These are phyloP conservation scores for Pogona vitticeps DNA, from an alignment of 2,113 vertebrate genomes.

Conservation along the genomic window DNA sequence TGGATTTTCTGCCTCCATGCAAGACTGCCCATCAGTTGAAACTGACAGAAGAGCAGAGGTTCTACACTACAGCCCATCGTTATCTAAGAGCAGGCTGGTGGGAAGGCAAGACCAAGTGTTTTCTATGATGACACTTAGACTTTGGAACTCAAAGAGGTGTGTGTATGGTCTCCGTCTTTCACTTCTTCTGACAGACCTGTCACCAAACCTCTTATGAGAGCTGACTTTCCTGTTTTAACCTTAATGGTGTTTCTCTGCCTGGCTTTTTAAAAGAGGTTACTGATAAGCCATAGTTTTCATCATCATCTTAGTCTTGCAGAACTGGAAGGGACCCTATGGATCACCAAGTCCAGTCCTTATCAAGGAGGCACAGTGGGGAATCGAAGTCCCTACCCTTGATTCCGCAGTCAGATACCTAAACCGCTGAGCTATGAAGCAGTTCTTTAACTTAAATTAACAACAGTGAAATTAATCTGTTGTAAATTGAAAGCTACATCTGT, in stretches of 20 bases:
- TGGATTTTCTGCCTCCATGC: neutral
- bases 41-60: neutral
- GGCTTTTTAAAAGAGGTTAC: neutral
- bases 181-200: neutral
- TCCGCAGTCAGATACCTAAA: too few relatives aligned
- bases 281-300: too few relatives aligned
- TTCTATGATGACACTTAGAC: neutral
- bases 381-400: too few relatives aligned
- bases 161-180: neutral
- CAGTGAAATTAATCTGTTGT: neutral
- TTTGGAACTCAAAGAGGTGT: neutral
- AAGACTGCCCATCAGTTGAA: neutral
- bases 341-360: too few relatives aligned
- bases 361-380: too few relatives aligned
- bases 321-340: too few relatives aligned
- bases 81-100: neutral
- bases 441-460: too few relatives aligned
- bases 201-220: neutral
- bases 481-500: neutral
- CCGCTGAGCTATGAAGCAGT: too few relatives aligned
- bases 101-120: neutral
- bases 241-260: neutral
- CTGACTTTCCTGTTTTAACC: neutral
- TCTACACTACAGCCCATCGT: neutral
- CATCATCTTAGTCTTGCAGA: too few relatives aligned